Evolutionary conservation across 2,113 vertebrate species (phyloP), one percentile per base, ranked within the genome.

Genomic region (Podarcis cretensis): DNA sequence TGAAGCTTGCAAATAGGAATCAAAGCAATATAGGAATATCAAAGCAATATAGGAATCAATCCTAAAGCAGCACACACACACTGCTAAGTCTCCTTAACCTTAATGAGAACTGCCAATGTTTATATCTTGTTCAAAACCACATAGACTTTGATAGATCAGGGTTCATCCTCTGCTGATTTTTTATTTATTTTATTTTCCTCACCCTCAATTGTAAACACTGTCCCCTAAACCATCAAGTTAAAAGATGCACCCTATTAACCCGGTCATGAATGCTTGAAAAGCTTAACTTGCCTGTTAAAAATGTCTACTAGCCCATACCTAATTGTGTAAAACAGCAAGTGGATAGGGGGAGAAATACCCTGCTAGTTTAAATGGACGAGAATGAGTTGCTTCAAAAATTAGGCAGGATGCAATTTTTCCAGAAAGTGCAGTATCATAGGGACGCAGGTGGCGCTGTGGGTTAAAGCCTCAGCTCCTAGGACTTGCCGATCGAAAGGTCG

Each of bases 111-210:
- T 43, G 32, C 66, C 80, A 68, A 89, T 0, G 23, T 32, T 30
- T 73, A 83, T 68, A 83, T 77, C 74, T 71, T 65, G 1, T n/a
- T 85, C 54, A 54, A 81, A 79, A 83, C 35, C 77, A 32, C 30
- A 75, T 78, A 59, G 63, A 83, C 27, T 85, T 78, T 83, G 75
- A 20, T 5, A 73, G 66, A 63, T n/a, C 74, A 0, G 90, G 18
- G 59, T 93, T 81, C 68, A 69, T 89, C 89, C 79, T 86, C 84
- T 84, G 25, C 68, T 90, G 87, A 32, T 84, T 4, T 76, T 93
- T 35, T 75, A 0, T 59, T 78, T 88, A 78, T 89, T 88, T 81
- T 27, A 79, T 90, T 90, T 66, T 16, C 90, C 95, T 94, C 84
- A 21, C 66, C 79, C 83, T 54, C 23, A 37, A 74, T 82, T 73